Base-by-base conservation (phyloP, 2,888 invertebrate genomes). In the Sturmia bella region DNA sequence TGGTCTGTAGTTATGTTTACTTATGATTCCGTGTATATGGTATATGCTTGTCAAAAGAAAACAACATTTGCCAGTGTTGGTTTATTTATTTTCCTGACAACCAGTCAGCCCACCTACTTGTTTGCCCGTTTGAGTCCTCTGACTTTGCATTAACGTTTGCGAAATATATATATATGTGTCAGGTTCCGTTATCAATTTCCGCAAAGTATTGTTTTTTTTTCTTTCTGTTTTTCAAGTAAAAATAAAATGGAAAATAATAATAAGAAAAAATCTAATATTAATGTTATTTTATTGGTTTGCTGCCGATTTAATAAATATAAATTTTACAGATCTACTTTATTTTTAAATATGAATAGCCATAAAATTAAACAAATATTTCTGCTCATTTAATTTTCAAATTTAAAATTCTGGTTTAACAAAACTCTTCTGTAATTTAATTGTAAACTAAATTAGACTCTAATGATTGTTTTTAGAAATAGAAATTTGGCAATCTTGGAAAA, bases 181-280 rank as follows among this genome's bases (percentile, higher is more conserved):
- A 52, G 57, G 56, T 70, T 80, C 70, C 75, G 75, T 80, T 80
- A 80, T 76, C 80, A 80, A 80, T 80, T 80, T 80, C 75, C 76
- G 57, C 66, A 66, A 76, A 66, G 64, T 68, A 72, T 75, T 72
- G 59, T 76, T 76, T 56, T 43, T 68, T 80, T 54, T 80, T 64
- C 66, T 74, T 75, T 72, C n/a, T n/a, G n/a, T n/a, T n/a, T n/a
- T n/a, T n/a, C n/a, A n/a, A 75, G 66, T 75, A 64, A 57, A 80
- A n/a, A 27, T 21, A 64, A 70, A 43, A 37, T 56, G 52, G 39
- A 57, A 61, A 56, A 69, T 45, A 11, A 50, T 56, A 21, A 59
- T 19, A 45, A 1, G 39, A 52, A 45, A n/a, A 43, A 5, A 17
- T 15, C 43, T 13, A 73, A 19, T 61, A 57, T 17, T 48, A 52